phyloP scores from a whole-genome alignment of 1,140 invertebrate species.

The Drosophila ficusphila region DNA sequence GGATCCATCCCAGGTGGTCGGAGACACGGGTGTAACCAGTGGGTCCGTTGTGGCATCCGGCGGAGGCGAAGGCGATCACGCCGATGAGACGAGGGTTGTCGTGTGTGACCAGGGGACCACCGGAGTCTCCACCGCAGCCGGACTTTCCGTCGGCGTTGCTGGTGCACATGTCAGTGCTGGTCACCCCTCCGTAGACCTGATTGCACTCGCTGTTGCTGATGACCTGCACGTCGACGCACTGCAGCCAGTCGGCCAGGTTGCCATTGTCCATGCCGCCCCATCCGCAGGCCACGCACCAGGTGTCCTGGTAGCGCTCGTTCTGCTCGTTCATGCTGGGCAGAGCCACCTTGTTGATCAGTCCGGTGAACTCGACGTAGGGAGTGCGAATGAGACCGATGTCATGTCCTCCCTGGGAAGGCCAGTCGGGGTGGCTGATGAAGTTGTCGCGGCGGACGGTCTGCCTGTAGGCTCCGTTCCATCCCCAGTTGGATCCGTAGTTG shows the following conservation, averaged over 20 bases:
- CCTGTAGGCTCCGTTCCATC: conserved; percentile 30
- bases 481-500: conserved; percentile 66
- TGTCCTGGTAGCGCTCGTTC: conserved; percentile 39
- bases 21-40: conserved; percentile 37
- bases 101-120: conserved; percentile 70
- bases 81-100: conserved; percentile 29
- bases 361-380: conserved; percentile 36
- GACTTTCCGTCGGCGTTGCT: conserved; percentile 32
- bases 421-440: conserved; percentile 50
- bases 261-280: conserved; percentile 59
- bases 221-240: conserved; percentile 57
- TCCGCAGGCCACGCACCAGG: conserved; percentile 56
- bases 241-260: conserved; percentile 50
- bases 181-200: conserved; percentile 25
- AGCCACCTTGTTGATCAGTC: conserved; percentile 34
- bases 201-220: conserved; percentile 52
- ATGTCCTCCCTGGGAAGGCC: conserved; percentile 38
- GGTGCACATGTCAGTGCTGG: conserved; percentile 55
- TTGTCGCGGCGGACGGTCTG: conserved; percentile 49
- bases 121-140: conserved; percentile 85
- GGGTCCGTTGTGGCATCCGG: conserved; percentile 17
- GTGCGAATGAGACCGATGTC: conserved; percentile 63
- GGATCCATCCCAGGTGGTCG: conserved; percentile 43
- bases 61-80: conserved; percentile 20
- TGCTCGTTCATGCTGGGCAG: conserved; percentile 36